Evolutionary conservation across 2,888 invertebrate genomes (phyloP), one percentile per base, ranked within the genome.

Genomic region (Plagodis dolabraria): DNA sequence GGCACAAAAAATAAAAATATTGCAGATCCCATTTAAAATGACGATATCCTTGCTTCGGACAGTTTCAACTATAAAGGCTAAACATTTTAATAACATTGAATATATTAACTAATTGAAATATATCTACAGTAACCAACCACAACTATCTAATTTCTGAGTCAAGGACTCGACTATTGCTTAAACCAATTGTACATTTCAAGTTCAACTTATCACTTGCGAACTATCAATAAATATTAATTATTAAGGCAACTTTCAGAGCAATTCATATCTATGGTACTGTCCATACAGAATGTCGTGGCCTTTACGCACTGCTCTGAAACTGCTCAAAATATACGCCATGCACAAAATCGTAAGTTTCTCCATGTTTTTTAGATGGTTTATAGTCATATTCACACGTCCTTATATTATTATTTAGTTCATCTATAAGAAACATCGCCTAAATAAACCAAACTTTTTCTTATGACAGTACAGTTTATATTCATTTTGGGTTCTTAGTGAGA

Each of bases 151-250:
- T 42, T 48, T 43, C 45, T 50, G 50, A 10, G 42, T 47, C 54
- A 55, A 51, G 50, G 59, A 55, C 54, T 34, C 36, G 12, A 12
- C 50, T 54, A 60, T 60, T 60, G 59, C 59, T 59, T 47, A 46
- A 53, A 42, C 47, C n/a, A 47, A 53, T 50, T 53, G 47, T 53
- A 58, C 45, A 43, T 53, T n/a, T 45, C 40, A 45, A 42, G 44
- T 46, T 50, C 44, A 51, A 57, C 52, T 51, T 47, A 44, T 57
- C 46, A 36, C 43, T 47, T 4, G 22, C 4, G 4, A 22, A 40
- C 8, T 44, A 22, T 48, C 38, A 48, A 22, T 22, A 22, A 22
- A 22, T 22, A 47, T 11, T 38, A 38, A 52, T 43, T 52, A 52
- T 22, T 22, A 1, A 2, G 22, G 2, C 22, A 2, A 1, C 22